Percentiles rank a stretch among this genome's conserved stretches.
Evolutionary conservation across 2,113 vertebrate species (phyloP).

Genomic region (Pelecanus crispus): DNA sequence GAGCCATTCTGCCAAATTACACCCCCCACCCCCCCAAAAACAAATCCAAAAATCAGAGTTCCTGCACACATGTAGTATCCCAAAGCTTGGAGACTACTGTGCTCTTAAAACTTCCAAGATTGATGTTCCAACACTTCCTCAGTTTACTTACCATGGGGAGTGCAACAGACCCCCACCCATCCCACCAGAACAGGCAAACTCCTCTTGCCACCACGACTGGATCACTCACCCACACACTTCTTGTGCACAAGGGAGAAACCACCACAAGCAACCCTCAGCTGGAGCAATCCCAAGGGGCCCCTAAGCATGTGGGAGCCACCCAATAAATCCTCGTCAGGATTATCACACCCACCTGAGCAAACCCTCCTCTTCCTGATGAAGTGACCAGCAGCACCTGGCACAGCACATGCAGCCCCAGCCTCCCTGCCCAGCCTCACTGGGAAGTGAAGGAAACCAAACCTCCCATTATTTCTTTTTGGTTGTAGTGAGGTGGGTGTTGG

Average conservation of each 20-base stretch:
- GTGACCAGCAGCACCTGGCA: neutral
- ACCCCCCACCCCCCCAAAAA: too few species aligned
- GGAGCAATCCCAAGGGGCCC: rapidly evolving
- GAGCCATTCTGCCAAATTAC: neutral
- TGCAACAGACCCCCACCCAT: rapidly evolving
- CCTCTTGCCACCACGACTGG: rapidly evolving
- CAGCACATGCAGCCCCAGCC: neutral
- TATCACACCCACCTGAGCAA: neutral
- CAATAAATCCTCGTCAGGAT: neutral
- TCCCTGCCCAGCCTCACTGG: neutral
- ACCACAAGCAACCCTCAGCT: rapidly evolving
- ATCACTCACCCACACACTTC: rapidly evolving
- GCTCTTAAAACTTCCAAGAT: rapidly evolving
- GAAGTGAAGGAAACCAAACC: neutral
- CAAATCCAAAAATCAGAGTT: rapidly evolving
- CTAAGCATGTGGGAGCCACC: rapidly evolving
- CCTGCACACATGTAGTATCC: rapidly evolving
- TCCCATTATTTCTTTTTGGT: rapidly evolving
- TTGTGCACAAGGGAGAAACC: rapidly evolving
- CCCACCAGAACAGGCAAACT: rapidly evolving
- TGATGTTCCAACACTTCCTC: rapidly evolving
- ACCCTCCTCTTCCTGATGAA: neutral
- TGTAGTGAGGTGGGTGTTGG: too few species aligned
- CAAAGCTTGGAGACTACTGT: rapidly evolving
- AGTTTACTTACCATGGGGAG: neutral